Conservation (phyloP, 2,888 invertebrate genomes). For the Azorinus chamasolen region DNA sequence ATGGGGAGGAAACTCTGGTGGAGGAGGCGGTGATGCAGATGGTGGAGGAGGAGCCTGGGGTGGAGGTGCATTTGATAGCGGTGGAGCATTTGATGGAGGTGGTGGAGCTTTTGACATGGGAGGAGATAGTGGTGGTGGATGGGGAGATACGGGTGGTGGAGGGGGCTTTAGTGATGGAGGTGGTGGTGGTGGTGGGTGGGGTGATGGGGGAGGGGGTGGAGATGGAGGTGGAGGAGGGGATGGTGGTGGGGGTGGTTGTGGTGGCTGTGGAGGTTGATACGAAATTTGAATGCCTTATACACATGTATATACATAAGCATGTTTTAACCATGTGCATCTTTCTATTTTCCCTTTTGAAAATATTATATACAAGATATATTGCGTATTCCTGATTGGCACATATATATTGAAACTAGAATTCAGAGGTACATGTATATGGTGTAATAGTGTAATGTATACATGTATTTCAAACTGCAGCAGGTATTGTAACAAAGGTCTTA, state of each 20-base stretch:
- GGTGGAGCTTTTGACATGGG: conserved; percentile 15
- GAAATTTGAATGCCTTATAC: not conserved
- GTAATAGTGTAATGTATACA: too few relatives aligned
- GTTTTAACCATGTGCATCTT: not conserved
- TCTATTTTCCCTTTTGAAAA: too few relatives aligned
- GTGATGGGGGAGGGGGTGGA: conserved; percentile 37
- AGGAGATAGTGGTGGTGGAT: conserved; percentile 18
- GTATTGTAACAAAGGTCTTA: too few relatives aligned
- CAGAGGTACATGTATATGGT: too few relatives aligned
- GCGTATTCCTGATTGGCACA: too few relatives aligned
- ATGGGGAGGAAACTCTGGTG: conserved; percentile 41
- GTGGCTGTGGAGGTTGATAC: conserved; percentile 37
- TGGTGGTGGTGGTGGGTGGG: conserved; percentile 41
- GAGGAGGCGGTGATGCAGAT: conserved; percentile 42
- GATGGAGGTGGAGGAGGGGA: conserved; percentile 44
- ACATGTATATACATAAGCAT: conserved; percentile 1
- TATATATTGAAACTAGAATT: too few relatives aligned
- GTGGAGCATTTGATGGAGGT: conserved; percentile 31
- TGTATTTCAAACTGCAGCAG: too few relatives aligned
- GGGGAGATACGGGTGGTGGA: conserved; percentile 26
- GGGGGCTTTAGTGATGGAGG: conserved; percentile 32
- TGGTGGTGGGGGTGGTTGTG: conserved; percentile 40
- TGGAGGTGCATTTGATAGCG: conserved; percentile 46
- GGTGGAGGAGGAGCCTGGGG: conserved; percentile 38
- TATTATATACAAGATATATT: too few relatives aligned